Percentiles rank a stretch among this genome's conserved stretches.
Evolutionary conservation across 2,113 vertebrate species (phyloP).

Genomic region (Rynchops niger): DNA sequence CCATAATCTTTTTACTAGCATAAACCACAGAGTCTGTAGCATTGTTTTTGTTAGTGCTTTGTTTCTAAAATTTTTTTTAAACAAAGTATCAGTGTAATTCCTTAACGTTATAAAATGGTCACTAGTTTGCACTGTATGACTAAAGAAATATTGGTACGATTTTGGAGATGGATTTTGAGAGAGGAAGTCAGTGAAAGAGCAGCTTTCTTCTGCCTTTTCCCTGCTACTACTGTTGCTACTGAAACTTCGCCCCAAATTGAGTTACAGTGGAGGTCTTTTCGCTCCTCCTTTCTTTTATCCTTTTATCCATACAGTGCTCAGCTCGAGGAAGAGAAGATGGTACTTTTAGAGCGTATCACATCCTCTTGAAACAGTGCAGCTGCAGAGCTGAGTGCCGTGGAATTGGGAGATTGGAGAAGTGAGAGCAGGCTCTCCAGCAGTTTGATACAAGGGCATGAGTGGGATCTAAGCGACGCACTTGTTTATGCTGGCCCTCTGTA

Average conservation of each 20-base stretch:
- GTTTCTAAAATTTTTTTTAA: neutral
- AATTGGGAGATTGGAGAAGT: neutral
- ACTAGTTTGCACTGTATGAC: neutral
- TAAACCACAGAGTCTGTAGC: neutral
- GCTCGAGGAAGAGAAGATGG: neutral
- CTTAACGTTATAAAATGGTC: neutral
- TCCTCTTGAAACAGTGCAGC: neutral
- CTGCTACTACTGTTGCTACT: neutral
- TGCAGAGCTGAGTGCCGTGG: neutral
- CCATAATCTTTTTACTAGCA: neutral
- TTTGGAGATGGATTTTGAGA: neutral
- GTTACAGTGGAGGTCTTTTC: neutral
- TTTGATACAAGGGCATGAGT: neutral
- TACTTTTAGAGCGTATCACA: neutral
- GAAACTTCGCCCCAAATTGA: neutral
- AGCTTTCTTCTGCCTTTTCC: neutral
- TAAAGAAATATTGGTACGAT: neutral
- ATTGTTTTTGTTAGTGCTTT: neutral
- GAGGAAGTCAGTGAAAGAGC: neutral
- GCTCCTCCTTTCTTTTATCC: neutral
- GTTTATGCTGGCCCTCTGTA: neutral
- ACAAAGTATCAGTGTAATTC: neutral
- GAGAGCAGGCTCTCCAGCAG: neutral
- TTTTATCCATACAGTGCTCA: neutral
- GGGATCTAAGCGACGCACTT: neutral